phyloP scores from a whole-genome alignment of 2,113 vertebrate species.

The Phylloscopus trochiloides region DNA sequence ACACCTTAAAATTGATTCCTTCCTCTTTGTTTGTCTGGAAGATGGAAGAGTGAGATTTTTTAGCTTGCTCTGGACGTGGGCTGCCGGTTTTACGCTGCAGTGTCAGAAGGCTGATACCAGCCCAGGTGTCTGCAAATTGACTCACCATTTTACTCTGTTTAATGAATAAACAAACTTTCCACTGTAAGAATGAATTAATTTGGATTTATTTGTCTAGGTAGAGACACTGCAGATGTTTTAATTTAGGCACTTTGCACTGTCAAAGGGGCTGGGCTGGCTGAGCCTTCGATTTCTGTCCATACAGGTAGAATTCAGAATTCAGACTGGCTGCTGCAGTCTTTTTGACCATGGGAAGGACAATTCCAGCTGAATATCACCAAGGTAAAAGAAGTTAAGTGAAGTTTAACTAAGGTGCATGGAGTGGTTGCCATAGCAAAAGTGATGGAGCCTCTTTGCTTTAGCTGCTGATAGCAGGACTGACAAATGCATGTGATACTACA shows the following conservation, averaged over 20 bases:
- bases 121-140: conserved; percentile 12
- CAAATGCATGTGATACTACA: neutral
- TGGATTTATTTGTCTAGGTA: conserved; percentile 45
- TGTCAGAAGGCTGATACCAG: neutral
- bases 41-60: neutral
- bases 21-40: conserved; percentile 15
- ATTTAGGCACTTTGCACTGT: conserved; percentile 18
- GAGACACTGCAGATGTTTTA: conserved; percentile 42
- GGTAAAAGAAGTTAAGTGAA: conserved; percentile 12
- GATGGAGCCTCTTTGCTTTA: neutral
- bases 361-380: neutral
- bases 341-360: conserved; percentile 19
- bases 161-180: conserved; percentile 53
- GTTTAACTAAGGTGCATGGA: neutral
- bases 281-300: neutral
- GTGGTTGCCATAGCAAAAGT: conserved; percentile 42
- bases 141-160: conserved; percentile 42
- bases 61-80: neutral
- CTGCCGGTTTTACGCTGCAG: neutral
- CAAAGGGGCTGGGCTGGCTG: neutral
- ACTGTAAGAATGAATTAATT: conserved; percentile 40
- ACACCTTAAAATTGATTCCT: conserved; percentile 22
- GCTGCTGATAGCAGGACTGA: neutral
- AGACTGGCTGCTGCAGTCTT: neutral
- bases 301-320: conserved; percentile 29